These are phyloP conservation scores for Cydia fagiglandana DNA, from an alignment of 1,140 invertebrate genomes.

Conservation along the genomic window DNA sequence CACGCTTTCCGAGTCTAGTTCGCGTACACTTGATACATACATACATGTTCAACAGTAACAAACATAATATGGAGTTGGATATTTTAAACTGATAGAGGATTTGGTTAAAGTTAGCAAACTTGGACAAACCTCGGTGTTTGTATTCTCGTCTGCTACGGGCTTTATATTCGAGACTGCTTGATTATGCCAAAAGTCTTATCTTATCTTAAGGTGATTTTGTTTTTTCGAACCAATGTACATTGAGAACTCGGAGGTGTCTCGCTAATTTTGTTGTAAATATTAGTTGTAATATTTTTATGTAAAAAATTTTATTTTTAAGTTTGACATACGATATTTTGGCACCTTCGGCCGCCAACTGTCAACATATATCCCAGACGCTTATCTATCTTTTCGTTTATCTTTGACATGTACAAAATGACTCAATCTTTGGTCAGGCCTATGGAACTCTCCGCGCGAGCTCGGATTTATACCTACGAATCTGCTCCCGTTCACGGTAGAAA, in stretches of 20 bases:
- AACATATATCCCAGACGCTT: not conserved
- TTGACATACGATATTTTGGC: not conserved
- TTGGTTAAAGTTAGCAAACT: not conserved
- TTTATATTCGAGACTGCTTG: not conserved
- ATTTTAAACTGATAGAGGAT: not conserved
- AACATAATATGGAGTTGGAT: not conserved
- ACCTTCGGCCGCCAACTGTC: not conserved
- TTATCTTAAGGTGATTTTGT: too few relatives aligned
- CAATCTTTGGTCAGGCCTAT: constrained; percentile 18
- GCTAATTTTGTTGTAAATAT: too few relatives aligned
- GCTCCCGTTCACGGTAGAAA: too few relatives aligned
- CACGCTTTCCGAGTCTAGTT: constrained; percentile 12
- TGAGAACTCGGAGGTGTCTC: too few relatives aligned
- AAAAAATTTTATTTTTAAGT: not conserved
- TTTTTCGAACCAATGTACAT: too few relatives aligned
- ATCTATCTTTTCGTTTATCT: not conserved
- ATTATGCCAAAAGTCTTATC: too few relatives aligned
- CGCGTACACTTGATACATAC: constrained; percentile 11
- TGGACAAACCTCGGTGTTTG: not conserved
- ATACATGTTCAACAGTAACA: not conserved
- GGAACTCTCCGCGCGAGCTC: too few relatives aligned
- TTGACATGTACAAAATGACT: constrained; percentile 8
- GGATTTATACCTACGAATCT: too few relatives aligned
- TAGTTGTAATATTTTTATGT: too few relatives aligned
- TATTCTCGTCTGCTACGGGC: too few relatives aligned